phyloP scores from a whole-genome alignment of 2,113 vertebrate genomes.

The Mus spicilegus region DNA sequence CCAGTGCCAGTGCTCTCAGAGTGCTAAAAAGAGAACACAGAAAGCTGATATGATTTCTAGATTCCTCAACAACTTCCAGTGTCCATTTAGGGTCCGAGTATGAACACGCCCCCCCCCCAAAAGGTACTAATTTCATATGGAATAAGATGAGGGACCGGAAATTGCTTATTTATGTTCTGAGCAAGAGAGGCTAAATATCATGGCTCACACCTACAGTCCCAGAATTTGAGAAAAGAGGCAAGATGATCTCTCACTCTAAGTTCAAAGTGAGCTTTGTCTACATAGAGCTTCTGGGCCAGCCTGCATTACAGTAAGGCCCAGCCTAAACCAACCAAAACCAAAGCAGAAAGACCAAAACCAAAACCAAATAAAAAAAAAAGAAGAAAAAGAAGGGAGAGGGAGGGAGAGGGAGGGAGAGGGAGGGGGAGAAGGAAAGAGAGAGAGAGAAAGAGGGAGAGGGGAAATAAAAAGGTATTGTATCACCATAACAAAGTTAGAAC shows the following conservation, averaged over 20 bases:
- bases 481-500: not conserved
- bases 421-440: no score
- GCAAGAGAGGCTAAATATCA: not conserved
- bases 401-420: accelerated
- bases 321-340: not conserved
- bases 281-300: not conserved
- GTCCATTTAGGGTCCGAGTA: slow-evolving; percentile 29
- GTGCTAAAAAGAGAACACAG: not conserved
- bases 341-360: not conserved
- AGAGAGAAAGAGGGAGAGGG: accelerated
- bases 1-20: not conserved
- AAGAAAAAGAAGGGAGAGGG: not conserved
- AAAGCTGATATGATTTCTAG: not conserved
- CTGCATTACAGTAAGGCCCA: not conserved
- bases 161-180: not conserved
- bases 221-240: not conserved
- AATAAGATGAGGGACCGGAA: not conserved
- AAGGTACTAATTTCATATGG: not conserved
- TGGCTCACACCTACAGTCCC: not conserved
- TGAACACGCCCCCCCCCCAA: not conserved
- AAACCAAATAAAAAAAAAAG: not conserved
- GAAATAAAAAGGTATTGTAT: not conserved
- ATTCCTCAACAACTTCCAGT: slow-evolving; percentile 11
- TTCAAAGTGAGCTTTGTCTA: not conserved
- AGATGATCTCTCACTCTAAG: not conserved